These are phyloP conservation scores for Caenorhabditis plicata DNA, from an alignment of 2,888 invertebrate genomes.

Conservation along the genomic window DNA sequence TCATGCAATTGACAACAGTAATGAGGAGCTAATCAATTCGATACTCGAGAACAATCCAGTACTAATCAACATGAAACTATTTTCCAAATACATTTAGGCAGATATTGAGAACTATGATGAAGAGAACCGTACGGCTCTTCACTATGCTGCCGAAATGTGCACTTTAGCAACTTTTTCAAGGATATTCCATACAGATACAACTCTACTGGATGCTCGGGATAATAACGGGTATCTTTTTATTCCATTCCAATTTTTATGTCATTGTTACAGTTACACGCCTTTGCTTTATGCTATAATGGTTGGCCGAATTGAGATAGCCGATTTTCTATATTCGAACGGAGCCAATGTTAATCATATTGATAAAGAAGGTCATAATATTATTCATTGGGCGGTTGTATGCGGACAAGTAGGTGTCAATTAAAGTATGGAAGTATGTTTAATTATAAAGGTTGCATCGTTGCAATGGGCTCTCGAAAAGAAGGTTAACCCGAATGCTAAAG, in stretches of 20 bases:
- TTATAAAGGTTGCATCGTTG: constrained; percentile 46
- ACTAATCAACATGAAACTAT: neutral
- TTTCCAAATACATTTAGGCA: constrained; percentile 4
- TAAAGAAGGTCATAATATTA: constrained; percentile 88
- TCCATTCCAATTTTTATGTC: too few species aligned
- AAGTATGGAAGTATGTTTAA: too few species aligned
- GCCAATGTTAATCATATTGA: constrained; percentile 88
- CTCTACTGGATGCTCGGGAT: constrained; percentile 81
- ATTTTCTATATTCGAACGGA: constrained; percentile 80
- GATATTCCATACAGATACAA: constrained; percentile 79
- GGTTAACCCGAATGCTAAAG: constrained; percentile 41
- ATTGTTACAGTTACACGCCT: constrained; percentile 75
- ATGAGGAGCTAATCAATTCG: too few species aligned
- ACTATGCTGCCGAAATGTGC: constrained; percentile 81
- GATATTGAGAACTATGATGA: constrained; percentile 35
- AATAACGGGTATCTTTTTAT: constrained; percentile 80
- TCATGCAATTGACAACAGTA: too few species aligned
- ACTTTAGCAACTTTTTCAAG: constrained; percentile 75
- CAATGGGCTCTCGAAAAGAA: constrained; percentile 41
- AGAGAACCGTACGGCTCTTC: constrained; percentile 75
- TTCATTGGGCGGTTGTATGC: constrained; percentile 90
- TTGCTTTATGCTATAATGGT: constrained; percentile 92
- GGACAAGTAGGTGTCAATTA: constrained; percentile 37
- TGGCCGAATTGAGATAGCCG: constrained; percentile 83
- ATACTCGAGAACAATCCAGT: constrained; percentile 26